Percentiles rank a stretch among this genome's conserved stretches.
phyloP scores from a whole-genome alignment of 2,888 invertebrate species.

The Limnephilus rhombicus region DNA sequence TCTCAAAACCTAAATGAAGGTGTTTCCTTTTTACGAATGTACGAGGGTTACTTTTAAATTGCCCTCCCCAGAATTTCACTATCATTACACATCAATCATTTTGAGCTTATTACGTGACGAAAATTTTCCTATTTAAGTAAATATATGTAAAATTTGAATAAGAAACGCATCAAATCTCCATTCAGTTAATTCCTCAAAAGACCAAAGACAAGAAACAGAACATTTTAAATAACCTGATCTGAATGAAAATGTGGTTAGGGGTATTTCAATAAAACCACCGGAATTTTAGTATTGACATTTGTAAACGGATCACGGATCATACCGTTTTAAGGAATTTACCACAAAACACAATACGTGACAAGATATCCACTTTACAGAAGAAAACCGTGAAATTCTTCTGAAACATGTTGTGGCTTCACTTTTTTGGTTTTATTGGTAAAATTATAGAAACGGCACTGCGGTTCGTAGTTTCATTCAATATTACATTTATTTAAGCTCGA shows the following conservation, averaged over 20 bases:
- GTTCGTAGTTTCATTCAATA: background rate
- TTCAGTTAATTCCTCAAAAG: too few relatives aligned
- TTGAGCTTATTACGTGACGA: too few relatives aligned
- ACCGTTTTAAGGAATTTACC: conserved; percentile 6
- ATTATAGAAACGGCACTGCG: background rate
- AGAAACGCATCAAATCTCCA: background rate
- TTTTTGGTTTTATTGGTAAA: background rate
- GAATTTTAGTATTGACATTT: conserved; percentile 10
- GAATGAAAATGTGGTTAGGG: background rate
- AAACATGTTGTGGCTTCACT: background rate
- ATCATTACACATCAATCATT: too few relatives aligned
- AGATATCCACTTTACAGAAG: background rate
- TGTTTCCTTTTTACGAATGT: too few relatives aligned
- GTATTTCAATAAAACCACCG: background rate
- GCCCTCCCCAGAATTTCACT: too few relatives aligned
- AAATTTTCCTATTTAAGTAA: too few relatives aligned
- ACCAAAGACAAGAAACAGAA: background rate
- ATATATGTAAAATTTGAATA: too few relatives aligned
- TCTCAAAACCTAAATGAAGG: too few relatives aligned
- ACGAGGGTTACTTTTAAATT: too few relatives aligned
- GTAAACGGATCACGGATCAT: conserved; percentile 14
- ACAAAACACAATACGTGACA: conserved; percentile 18
- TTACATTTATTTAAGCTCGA: background rate
- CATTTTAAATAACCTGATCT: background rate
- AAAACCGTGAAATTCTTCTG: background rate